Evolutionary conservation across 2,797 vertebrate genomes (phyloP).

Genomic region (Falco novaeseelandiae): DNA sequence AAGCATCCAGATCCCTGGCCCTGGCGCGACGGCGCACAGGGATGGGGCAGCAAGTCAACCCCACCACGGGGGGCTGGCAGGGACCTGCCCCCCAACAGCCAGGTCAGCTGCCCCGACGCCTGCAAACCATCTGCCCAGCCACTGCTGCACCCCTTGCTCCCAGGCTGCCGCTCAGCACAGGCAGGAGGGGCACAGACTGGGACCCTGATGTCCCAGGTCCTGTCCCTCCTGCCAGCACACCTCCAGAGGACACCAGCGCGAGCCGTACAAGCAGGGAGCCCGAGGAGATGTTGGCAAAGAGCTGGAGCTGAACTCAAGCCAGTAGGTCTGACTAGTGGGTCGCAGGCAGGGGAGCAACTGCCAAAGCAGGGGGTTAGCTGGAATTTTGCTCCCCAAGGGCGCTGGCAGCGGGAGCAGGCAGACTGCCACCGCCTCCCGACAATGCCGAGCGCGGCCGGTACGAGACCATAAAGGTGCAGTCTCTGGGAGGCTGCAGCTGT

Average conservation of each 20-base stretch:
- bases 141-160: neutral
- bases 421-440: neutral
- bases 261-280: neutral
- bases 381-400: neutral
- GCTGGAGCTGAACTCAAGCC: neutral
- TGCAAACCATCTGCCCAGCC: neutral
- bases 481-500: neutral
- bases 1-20: neutral
- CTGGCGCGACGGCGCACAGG: fast-evolving
- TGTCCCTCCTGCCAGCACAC: neutral
- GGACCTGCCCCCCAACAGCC: neutral
- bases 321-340: neutral
- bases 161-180: neutral
- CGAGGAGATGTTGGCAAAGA: neutral
- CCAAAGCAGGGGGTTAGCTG: neutral
- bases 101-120: fast-evolving
- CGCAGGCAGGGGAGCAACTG: neutral
- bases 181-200: neutral
- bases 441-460: fast-evolving
- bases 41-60: neutral
- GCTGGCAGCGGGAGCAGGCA: neutral
- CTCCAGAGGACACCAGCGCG: fast-evolving
- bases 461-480: neutral
- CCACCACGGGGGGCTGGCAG: fast-evolving
- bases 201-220: neutral